A percentile compares a stretch with the other conserved stretches of the same genome.
Conservation (phyloP, 2,797 vertebrate species). For the Platyrinchus mystaceus region DNA sequence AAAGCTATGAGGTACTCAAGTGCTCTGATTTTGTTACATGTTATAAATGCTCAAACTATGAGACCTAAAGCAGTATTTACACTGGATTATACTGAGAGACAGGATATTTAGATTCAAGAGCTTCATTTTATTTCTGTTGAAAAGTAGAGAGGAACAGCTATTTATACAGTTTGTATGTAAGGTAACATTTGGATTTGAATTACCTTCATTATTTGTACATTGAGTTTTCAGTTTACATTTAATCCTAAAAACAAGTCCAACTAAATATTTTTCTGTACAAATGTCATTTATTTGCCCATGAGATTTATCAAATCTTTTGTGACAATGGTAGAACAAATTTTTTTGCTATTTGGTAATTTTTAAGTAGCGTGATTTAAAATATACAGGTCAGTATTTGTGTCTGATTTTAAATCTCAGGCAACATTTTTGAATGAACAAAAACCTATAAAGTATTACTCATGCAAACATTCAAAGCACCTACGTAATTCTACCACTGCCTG, state of each 20-base stretch:
- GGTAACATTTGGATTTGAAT: neutral
- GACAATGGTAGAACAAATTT: neutral
- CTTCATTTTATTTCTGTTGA: neutral
- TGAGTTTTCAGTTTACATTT: neutral
- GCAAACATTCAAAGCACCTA: neutral
- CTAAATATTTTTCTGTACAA: neutral
- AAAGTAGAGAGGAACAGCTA: neutral
- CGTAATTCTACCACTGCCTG: neutral
- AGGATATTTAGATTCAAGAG: slow-evolving; percentile 18
- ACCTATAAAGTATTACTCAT: neutral
- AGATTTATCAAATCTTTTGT: neutral
- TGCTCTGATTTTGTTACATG: neutral
- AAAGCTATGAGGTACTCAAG: neutral
- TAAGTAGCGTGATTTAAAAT: neutral
- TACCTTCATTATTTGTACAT: neutral
- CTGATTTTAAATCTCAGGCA: neutral
- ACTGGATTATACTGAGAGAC: neutral
- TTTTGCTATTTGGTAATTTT: neutral
- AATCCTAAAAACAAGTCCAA: neutral
- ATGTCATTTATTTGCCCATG: neutral
- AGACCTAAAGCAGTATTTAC: slow-evolving; percentile 11
- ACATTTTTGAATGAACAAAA: neutral
- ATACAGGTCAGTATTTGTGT: neutral
- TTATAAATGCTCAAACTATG: neutral
- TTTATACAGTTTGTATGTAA: neutral